Conservation (phyloP, 2,113 vertebrate species). For the Antechinus stuartii region DNA sequence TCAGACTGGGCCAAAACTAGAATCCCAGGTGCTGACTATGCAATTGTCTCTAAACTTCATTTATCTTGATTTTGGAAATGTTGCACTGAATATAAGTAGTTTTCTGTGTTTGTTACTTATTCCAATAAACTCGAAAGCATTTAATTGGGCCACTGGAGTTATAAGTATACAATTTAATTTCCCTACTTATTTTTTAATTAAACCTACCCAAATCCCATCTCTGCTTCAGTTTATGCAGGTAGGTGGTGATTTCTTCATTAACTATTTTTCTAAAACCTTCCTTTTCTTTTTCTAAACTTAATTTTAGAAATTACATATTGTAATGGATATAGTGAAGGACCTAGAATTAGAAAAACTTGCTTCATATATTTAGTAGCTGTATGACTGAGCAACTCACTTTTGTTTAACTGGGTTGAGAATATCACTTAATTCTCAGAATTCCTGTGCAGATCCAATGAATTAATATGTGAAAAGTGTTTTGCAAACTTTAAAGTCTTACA, state of each 20-base stretch:
- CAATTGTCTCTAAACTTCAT: not conserved
- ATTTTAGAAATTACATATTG: not conserved
- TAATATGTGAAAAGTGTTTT: not conserved
- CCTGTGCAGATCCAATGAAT: slow-evolving; percentile 3
- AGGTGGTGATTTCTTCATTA: not conserved
- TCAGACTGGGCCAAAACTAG: slow-evolving; percentile 16
- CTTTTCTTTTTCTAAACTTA: not conserved
- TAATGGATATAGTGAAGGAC: not conserved
- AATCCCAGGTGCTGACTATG: slow-evolving; percentile 52
- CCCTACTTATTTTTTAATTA: slow-evolving; percentile 48
- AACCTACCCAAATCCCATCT: slow-evolving; percentile 25
- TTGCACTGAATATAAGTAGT: slow-evolving; percentile 4
- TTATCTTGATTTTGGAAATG: slow-evolving; percentile 27
- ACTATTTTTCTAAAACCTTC: not conserved
- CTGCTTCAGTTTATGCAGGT: not conserved
- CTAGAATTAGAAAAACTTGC: not conserved
- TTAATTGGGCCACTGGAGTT: not conserved
- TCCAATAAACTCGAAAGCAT: slow-evolving; percentile 30
- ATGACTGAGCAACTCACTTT: not conserved
- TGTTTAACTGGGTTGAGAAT: not conserved
- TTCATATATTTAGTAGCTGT: not conserved
- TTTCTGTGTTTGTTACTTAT: slow-evolving; percentile 15
- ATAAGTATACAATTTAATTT: slow-evolving; percentile 35
- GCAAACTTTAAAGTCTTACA: not conserved
- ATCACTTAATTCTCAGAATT: not conserved